These are phyloP conservation scores for Apistogramma diplotaenia DNA, from an alignment of 2,113 vertebrate genomes.

Conservation along the genomic window DNA sequence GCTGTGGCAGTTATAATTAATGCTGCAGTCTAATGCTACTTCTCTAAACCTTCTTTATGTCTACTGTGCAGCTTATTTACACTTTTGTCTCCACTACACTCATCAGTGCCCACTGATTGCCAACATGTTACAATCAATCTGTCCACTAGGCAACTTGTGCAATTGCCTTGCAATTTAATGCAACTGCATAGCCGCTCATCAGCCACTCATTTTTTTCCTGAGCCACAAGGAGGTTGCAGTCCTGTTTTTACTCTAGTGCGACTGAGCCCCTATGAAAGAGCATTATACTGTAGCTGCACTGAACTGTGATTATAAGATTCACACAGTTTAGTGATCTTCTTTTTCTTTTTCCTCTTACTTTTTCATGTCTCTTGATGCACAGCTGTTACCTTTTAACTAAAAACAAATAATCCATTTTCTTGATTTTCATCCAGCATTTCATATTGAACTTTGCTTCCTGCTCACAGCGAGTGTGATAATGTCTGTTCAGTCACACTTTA, in stretches of 20 bases:
- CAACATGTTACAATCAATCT: neutral
- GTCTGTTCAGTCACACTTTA: neutral
- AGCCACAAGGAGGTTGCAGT: neutral
- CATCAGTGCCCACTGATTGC: neutral
- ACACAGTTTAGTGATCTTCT: neutral
- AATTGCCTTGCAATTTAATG: neutral
- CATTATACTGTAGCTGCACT: accelerated
- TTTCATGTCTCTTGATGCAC: neutral
- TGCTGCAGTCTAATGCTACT: no score
- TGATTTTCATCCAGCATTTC: neutral
- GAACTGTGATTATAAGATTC: neutral
- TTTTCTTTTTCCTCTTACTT: neutral
- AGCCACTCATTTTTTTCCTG: neutral
- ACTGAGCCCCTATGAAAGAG: neutral
- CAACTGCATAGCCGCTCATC: no score
- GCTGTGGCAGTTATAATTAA: no score
- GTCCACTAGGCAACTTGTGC: neutral
- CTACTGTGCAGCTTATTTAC: no score
- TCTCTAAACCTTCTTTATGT: no score
- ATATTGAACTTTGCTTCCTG: neutral
- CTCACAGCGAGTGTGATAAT: neutral
- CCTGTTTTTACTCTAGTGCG: neutral
- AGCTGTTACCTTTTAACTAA: neutral
- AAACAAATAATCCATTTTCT: neutral
- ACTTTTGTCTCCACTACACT: no score